phyloP scores from a whole-genome alignment of 2,888 invertebrate genomes.

The Eucera pruinosa region DNA sequence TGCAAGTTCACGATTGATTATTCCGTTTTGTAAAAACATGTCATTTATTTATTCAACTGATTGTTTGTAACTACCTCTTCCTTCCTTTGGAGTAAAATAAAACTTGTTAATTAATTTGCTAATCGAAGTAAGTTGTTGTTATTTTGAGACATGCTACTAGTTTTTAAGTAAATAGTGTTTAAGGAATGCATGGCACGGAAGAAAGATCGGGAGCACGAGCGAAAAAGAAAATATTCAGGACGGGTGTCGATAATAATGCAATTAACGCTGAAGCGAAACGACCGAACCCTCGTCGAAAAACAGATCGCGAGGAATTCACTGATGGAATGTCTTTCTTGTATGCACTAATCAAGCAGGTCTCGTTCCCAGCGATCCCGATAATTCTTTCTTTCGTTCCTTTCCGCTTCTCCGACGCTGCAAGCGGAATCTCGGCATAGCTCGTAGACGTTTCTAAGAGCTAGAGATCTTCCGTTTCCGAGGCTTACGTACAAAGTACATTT shows the following conservation, averaged over 20 bases:
- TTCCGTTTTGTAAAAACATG: not conserved
- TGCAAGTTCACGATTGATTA: not conserved
- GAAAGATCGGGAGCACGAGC: not conserved
- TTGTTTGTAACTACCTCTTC: not conserved
- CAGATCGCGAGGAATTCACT: constrained; percentile 59
- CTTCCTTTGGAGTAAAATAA: no score
- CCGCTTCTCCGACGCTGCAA: constrained; percentile 12
- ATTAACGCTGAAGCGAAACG: constrained; percentile 64
- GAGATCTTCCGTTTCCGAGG: constrained; percentile 64
- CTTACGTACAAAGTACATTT: constrained; percentile 67
- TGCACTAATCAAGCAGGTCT: constrained; percentile 61
- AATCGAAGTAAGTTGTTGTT: no score
- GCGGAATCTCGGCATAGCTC: constrained; percentile 38
- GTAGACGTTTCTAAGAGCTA: constrained; percentile 36
- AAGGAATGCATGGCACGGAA: not conserved
- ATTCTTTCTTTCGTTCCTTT: constrained; percentile 44
- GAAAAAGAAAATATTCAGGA: constrained; percentile 23
- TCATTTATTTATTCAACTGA: not conserved
- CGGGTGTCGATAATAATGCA: constrained; percentile 67
- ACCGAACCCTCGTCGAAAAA: constrained; percentile 45
- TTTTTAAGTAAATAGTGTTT: no score
- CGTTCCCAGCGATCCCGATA: constrained; percentile 44
- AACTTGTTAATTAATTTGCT: no score
- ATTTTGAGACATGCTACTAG: no score
- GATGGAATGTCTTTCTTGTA: constrained; percentile 69